Percentiles rank a stretch among this genome's conserved stretches.
Evolutionary conservation across 2,113 vertebrate genomes (phyloP).

Genomic region (Acanthochromis polyacanthus): DNA sequence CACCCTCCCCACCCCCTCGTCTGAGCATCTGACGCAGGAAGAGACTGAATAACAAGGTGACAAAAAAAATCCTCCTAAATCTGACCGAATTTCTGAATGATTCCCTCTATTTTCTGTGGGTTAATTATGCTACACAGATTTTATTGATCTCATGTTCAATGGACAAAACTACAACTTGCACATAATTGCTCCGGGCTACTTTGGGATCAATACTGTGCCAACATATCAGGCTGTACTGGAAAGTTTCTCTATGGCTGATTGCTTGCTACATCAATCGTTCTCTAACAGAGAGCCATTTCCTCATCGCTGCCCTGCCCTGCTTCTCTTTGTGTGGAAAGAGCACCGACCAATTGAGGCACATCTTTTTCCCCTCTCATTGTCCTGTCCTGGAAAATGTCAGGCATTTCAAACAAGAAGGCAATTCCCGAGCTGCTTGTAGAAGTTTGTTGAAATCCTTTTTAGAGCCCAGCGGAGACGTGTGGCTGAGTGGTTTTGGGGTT

Average conservation of each 20-base stretch:
- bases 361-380: constrained; percentile 28
- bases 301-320: constrained; percentile 45
- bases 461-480: background rate
- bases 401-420: background rate
- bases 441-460: constrained; percentile 12
- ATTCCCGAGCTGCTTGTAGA: background rate
- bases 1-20: too few relatives aligned
- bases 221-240: constrained; percentile 60
- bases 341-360: constrained; percentile 2
- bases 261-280: constrained; percentile 53
- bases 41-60: background rate
- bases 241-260: constrained; percentile 59
- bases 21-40: background rate
- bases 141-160: constrained; percentile 57
- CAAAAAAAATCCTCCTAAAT: background rate
- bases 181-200: constrained; percentile 61
- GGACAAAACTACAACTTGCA: constrained; percentile 60
- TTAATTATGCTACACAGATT: constrained; percentile 2
- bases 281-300: constrained; percentile 58
- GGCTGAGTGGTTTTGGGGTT: constrained; percentile 29
- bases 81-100: background rate
- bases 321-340: constrained; percentile 42
- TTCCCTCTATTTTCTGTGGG: constrained; percentile 16
- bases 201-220: constrained; percentile 67
- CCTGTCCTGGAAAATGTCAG: constrained; percentile 3